A percentile compares a stretch with the other conserved stretches of the same genome.
Conservation (phyloP, 2,113 vertebrate genomes). For the Poecilia latipinna region DNA sequence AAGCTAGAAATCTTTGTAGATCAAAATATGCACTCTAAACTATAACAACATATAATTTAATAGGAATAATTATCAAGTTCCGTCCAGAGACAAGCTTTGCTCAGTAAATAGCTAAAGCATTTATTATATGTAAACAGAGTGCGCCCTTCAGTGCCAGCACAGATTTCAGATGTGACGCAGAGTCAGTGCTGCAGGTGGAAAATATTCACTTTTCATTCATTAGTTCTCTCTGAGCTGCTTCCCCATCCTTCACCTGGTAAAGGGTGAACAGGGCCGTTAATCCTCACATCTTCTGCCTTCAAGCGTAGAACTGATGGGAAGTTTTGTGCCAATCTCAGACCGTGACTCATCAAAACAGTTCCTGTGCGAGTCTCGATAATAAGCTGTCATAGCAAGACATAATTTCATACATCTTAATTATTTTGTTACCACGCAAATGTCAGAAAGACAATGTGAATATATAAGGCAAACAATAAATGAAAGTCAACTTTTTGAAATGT, state of each 20-base stretch:
- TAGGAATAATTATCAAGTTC: background rate
- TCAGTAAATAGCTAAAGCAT: background rate
- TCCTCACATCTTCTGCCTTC: conserved; percentile 49
- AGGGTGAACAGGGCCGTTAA: conserved; percentile 26
- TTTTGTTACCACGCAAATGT: background rate
- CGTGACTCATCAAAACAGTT: conserved; percentile 19
- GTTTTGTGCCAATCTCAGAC: conserved; percentile 42
- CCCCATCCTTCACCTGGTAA: conserved; percentile 14
- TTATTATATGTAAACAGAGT: background rate
- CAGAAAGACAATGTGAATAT: background rate
- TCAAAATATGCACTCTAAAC: too few relatives aligned
- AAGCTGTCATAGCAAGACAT: background rate
- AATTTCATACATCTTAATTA: background rate
- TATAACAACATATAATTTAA: too few relatives aligned
- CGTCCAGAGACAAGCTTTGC: background rate
- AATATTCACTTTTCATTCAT: conserved; percentile 47
- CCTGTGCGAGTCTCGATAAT: background rate
- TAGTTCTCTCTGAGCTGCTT: conserved; percentile 18
- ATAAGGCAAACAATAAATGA: background rate
- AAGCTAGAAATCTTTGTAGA: too few relatives aligned
- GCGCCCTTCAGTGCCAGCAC: background rate
- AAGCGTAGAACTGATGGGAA: conserved; percentile 22
- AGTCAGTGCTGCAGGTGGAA: conserved; percentile 39
- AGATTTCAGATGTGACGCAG: conserved; percentile 7
- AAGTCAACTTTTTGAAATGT: background rate